These are phyloP conservation scores for Marronus borbonicus DNA, from an alignment of 2,888 invertebrate genomes.

Conservation along the genomic window DNA sequence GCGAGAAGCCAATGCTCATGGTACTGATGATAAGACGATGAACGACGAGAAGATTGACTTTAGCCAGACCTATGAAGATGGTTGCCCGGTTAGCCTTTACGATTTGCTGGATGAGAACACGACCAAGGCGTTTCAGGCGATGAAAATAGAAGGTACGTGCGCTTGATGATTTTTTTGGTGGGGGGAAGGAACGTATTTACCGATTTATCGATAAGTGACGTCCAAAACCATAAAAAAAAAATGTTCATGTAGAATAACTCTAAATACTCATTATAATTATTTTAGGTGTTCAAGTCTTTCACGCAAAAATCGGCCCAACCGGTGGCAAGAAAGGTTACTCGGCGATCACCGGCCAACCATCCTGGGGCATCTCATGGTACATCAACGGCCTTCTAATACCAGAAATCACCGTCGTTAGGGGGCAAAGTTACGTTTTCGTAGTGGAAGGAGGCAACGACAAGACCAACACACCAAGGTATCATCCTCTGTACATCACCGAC, in stretches of 20 bases:
- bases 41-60: slow-evolving; percentile 87
- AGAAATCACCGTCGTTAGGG: slow-evolving; percentile 89
- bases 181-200: too few species aligned
- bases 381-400: slow-evolving; percentile 92
- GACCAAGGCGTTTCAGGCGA: slow-evolving; percentile 81
- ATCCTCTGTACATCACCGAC: slow-evolving; percentile 93
- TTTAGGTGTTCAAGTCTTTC: slow-evolving; percentile 76
- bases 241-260: too few species aligned
- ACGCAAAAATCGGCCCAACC: slow-evolving; percentile 87
- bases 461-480: slow-evolving; percentile 87
- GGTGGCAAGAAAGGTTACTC: slow-evolving; percentile 87
- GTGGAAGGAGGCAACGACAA: slow-evolving; percentile 90
- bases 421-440: slow-evolving; percentile 87
- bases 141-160: slow-evolving; percentile 72
- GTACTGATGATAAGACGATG: slow-evolving; percentile 80
- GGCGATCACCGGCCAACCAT: slow-evolving; percentile 84
- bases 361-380: slow-evolving; percentile 95
- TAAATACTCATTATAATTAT: slow-evolving; percentile 11
- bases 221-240: too few species aligned
- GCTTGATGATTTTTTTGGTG: neutral
- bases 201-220: too few species aligned
- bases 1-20: slow-evolving; percentile 89
- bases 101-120: slow-evolving; percentile 75
- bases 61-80: slow-evolving; percentile 79
- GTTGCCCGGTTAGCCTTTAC: slow-evolving; percentile 80